These are phyloP conservation scores for Porites cylindrica DNA, from an alignment of 92 coral and sea anemone species.

Conservation along the genomic window DNA sequence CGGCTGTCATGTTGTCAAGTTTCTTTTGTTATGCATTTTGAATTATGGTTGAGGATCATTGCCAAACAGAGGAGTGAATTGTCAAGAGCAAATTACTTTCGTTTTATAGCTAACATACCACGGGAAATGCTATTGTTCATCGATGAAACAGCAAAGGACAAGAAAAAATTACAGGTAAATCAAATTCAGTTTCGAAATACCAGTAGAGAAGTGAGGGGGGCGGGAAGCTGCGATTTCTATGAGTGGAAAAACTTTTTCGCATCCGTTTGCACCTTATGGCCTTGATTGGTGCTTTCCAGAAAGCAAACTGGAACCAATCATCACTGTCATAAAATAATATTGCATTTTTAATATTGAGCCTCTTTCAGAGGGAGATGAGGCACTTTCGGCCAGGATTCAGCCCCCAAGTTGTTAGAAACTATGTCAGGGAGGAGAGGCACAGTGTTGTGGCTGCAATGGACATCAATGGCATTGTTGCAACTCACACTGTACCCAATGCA, in stretches of 20 bases:
- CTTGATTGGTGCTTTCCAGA: too few relatives aligned
- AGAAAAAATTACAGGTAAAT: constrained; percentile 52
- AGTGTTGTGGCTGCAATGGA: constrained; percentile 57
- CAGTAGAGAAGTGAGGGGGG: background rate
- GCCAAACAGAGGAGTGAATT: constrained; percentile 40
- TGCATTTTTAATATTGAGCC: background rate
- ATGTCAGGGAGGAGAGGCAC: constrained; percentile 41
- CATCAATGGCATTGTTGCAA: constrained; percentile 52
- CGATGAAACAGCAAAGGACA: constrained; percentile 61
- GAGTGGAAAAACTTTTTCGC: background rate
- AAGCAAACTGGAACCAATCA: background rate
- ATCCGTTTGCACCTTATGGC: background rate
- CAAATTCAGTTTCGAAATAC: background rate
- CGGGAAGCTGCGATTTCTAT: background rate
- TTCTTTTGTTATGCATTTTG: background rate
- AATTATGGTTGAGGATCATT: constrained; percentile 14
- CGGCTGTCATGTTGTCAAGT: too few relatives aligned
- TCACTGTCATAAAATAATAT: background rate
- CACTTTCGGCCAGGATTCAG: constrained; percentile 41
- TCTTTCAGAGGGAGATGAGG: constrained; percentile 50
- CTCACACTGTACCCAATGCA: constrained; percentile 43
- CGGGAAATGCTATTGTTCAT: constrained; percentile 48
- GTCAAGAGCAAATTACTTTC: constrained; percentile 37
- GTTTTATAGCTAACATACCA: constrained; percentile 28
- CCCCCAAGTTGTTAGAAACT: constrained; percentile 26